These are phyloP conservation scores for Dynastes grantii DNA, from an alignment of 2,888 invertebrate species.

Conservation along the genomic window DNA sequence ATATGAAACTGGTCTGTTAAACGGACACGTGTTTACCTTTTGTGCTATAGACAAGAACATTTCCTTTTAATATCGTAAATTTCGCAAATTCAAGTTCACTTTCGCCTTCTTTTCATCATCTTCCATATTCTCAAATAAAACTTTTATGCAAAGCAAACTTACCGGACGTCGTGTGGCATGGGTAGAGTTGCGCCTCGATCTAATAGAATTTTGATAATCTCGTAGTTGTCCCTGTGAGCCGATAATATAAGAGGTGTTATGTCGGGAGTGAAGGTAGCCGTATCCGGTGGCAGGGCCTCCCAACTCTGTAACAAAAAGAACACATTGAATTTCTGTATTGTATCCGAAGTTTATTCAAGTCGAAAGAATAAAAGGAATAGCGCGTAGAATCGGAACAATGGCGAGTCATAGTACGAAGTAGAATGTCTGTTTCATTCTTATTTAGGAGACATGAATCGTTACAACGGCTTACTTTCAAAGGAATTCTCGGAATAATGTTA, in stretches of 20 bases:
- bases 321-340: background rate
- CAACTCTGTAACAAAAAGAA: conserved; percentile 80
- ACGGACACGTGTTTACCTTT: background rate
- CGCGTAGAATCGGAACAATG: too few relatives aligned
- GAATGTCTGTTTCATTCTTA: too few relatives aligned
- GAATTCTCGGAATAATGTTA: too few relatives aligned
- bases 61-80: background rate
- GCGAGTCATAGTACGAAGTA: too few relatives aligned
- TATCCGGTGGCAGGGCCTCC: conserved; percentile 93
- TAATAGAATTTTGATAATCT: conserved; percentile 97
- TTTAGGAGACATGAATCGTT: background rate
- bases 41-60: too few relatives aligned
- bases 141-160: conserved; percentile 56
- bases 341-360: background rate
- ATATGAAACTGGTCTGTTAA: background rate
- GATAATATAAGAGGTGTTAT: conserved; percentile 97
- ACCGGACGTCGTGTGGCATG: conserved; percentile 95
- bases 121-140: background rate
- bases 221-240: conserved; percentile 98
- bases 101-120: background rate
- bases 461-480: too few relatives aligned
- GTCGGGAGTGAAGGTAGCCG: conserved; percentile 96
- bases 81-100: background rate
- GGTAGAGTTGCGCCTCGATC: conserved; percentile 96
- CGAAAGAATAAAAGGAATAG: background rate